Base-by-base conservation (phyloP, 2,797 vertebrate species). In the Acanthurus lineatus region DNA sequence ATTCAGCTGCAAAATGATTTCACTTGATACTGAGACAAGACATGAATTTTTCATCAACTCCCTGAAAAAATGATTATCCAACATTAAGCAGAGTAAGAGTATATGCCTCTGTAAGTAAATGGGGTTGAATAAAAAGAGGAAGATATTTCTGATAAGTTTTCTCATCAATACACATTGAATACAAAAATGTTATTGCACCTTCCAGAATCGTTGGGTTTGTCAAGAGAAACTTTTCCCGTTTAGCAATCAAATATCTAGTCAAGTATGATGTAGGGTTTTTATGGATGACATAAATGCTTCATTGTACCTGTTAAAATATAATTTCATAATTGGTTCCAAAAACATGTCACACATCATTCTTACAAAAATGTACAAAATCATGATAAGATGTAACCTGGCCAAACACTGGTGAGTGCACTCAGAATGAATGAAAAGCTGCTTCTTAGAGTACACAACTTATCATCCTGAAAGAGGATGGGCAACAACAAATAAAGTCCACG, bases 31-130 rank as follows among this genome's bases (percentile, higher is more conserved):
- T 2, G 73, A 57, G 60, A 82, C 68, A 40, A 32, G 57, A 22
- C 65, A 79, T 86, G 76, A 68, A 87, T 87, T 76, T 87, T 88
- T 86, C 73, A 87, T 84, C 75, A 58, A 20, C 53, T 47, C 77
- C 78, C 47, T 59, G 49, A 58, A 69, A 70, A 66, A 68, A 61
- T 32, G 25, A 78, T 70, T 32, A 75, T 79, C 56, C 80, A 84
- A 82, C 48, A 82, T 70, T 76, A 82, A 58, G 12, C 64, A 62
- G 63, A 76, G 68, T 86, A 71, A 76, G 73, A 64, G 67, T 68
- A 58, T 74, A 62, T 58, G 76, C 51, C 49, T 76, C 38, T 68
- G 42, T 44, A 71, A 77, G 60, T 81, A 85, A 86, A 62, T 71
- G 68, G 64, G 64, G 15, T 78, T 58, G 38, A 40, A 49, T 25